phyloP scores from a whole-genome alignment of 2,797 vertebrate species.

The Pipistrellus kuhlii region DNA sequence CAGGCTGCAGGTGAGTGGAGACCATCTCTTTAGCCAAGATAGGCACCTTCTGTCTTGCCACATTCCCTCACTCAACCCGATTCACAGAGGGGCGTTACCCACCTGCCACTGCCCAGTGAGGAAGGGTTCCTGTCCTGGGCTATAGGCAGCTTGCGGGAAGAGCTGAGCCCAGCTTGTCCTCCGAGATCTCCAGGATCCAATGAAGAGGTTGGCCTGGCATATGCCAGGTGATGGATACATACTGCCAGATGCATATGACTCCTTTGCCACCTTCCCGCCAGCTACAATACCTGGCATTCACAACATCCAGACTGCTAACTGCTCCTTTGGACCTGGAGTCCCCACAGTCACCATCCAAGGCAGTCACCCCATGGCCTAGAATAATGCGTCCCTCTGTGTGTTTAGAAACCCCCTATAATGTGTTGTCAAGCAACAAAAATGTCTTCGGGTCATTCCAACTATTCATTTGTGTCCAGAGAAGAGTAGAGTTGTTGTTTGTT shows the following conservation, averaged over 20 bases:
- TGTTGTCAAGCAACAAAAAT: constrained; percentile 70
- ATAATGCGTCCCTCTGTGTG: constrained; percentile 59
- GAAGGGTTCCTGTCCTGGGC: neutral
- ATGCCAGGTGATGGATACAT: neutral
- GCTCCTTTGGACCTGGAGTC: constrained; percentile 28
- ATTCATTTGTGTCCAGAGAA: constrained; percentile 77
- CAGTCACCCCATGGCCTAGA: constrained; percentile 41
- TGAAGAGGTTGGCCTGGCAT: neutral
- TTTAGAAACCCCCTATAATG: constrained; percentile 52
- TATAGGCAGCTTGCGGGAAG: neutral
- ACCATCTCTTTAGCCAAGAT: neutral
- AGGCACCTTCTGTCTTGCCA: neutral
- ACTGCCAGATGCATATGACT: neutral
- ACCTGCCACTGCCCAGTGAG: too few species aligned
- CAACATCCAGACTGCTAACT: neutral
- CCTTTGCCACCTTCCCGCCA: neutral
- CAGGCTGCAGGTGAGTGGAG: neutral
- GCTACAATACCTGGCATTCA: neutral
- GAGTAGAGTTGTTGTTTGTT: constrained; percentile 69
- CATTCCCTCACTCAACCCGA: neutral
- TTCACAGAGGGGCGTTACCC: neutral
- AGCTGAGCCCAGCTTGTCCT: neutral
- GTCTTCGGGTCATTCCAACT: constrained; percentile 56
- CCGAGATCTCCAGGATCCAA: neutral
- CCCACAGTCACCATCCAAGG: constrained; percentile 43